Percentiles rank a stretch among this genome's conserved stretches.
These are phyloP conservation scores for Parascotia fuliginaria DNA, from an alignment of 2,888 invertebrate genomes.

Conservation along the genomic window DNA sequence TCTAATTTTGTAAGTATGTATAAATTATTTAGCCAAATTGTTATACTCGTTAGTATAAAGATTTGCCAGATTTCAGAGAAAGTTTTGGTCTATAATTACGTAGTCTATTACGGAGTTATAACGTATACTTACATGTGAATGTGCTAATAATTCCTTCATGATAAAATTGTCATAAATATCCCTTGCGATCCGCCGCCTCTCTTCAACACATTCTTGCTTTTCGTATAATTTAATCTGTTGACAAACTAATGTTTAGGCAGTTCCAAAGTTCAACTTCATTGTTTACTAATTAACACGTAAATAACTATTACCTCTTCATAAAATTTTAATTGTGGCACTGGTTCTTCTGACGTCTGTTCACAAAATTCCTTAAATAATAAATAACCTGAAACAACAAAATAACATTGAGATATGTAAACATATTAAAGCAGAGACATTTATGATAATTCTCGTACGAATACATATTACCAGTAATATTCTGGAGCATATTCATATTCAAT, in stretches of 20 bases:
- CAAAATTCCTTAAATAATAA: constrained; percentile 99
- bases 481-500: no score
- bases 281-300: background rate
- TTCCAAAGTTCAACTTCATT: background rate
- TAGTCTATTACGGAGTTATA: no score
- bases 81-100: no score
- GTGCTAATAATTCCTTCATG: constrained; percentile 99
- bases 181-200: constrained; percentile 96
- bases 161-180: constrained; percentile 99
- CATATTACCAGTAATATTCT: no score
- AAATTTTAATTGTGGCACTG: constrained; percentile 99
- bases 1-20: no score
- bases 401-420: constrained; percentile 18
- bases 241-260: constrained; percentile 48
- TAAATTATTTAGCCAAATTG: no score
- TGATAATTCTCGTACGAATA: background rate
- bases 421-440: background rate
- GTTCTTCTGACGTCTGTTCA: constrained; percentile 97
- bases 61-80: no score
- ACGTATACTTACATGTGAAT: constrained; percentile 95
- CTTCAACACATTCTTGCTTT: constrained; percentile 98
- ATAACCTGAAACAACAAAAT: constrained; percentile 92
- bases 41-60: no score
- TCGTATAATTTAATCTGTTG: constrained; percentile 99
- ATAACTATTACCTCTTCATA: constrained; percentile 96